Conservation (phyloP, 2,888 invertebrate genomes). For the Arge pagana region DNA sequence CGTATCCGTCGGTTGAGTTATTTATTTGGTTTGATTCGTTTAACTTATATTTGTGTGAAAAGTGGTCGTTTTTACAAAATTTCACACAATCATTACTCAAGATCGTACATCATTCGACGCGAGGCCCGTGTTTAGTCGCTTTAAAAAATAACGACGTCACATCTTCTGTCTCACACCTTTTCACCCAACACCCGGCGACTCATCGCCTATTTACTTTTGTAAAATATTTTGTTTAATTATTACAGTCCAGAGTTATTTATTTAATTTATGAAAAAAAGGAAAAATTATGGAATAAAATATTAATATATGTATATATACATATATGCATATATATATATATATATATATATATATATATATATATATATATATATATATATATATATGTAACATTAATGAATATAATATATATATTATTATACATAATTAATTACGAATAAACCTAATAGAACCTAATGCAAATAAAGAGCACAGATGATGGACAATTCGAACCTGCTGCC, state of each 20-base stretch:
- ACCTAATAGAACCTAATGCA: constrained; percentile 42
- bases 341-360: constrained; percentile 13
- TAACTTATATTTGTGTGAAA: no score
- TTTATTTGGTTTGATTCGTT: no score
- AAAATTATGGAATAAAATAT: constrained; percentile 45
- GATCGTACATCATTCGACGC: not conserved
- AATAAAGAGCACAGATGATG: constrained; percentile 6
- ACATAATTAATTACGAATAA: constrained; percentile 16
- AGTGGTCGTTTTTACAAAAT: no score
- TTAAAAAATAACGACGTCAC: constrained; percentile 36
- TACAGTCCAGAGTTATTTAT: constrained; percentile 53
- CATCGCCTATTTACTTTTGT: constrained; percentile 47
- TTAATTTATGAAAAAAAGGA: constrained; percentile 52
- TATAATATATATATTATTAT: constrained; percentile 41
- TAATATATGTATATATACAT: constrained; percentile 18
- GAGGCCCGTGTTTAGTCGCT: constrained; percentile 39
- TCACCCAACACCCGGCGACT: constrained; percentile 37
- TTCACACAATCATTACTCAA: no score
- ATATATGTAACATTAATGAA: constrained; percentile 51
- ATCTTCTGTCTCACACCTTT: constrained; percentile 30
- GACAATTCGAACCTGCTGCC: not conserved
- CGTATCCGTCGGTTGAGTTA: no score
- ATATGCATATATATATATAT: not conserved
- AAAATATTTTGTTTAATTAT: constrained; percentile 53
- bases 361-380: no score